Evolutionary conservation across 2,797 vertebrate genomes (phyloP).

Genomic region (Benthosema pterotum): DNA sequence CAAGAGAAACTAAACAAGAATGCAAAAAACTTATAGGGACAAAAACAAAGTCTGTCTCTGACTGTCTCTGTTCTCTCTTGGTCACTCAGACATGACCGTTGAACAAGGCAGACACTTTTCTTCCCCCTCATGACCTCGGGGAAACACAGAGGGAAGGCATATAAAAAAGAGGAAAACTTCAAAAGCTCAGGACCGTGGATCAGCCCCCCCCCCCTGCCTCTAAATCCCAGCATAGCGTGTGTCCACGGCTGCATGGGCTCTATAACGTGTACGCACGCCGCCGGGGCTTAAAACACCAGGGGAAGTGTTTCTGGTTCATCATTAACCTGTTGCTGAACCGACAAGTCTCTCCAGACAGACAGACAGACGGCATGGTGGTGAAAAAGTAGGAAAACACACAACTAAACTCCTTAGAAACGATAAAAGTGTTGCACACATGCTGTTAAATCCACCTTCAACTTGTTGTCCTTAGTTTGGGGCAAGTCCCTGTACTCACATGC

Average conservation of each 20-base stretch:
- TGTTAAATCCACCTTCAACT: too few relatives aligned
- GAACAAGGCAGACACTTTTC: conserved; percentile 47
- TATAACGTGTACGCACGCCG: too few relatives aligned
- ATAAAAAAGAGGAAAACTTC: conserved; percentile 33
- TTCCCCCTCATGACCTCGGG: conserved; percentile 39
- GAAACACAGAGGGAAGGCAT: conserved; percentile 33
- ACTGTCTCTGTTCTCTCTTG: conserved; percentile 23
- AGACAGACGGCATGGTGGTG: too few relatives aligned
- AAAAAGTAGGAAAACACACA: neutral
- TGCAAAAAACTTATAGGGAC: neutral
- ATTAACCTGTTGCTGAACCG: conserved; percentile 62
- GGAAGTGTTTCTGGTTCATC: conserved; percentile 45
- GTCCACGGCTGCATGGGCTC: conserved; percentile 47
- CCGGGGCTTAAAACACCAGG: conserved; percentile 26
- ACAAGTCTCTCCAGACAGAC: conserved; percentile 37
- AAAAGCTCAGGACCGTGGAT: conserved; percentile 56
- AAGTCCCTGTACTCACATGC: too few relatives aligned
- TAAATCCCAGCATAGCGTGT: conserved; percentile 44
- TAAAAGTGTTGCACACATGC: too few relatives aligned
- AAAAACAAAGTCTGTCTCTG: conserved; percentile 19
- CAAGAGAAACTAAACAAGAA: too few relatives aligned
- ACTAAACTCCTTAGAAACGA: conserved; percentile 6
- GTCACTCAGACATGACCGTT: conserved; percentile 13
- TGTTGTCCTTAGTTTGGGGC: too few relatives aligned
- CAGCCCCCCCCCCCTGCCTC: conserved; percentile 35